A percentile compares a stretch with the other conserved stretches of the same genome.
phyloP scores from a whole-genome alignment of 1,140 invertebrate genomes.

The Triops cancriformis region DNA sequence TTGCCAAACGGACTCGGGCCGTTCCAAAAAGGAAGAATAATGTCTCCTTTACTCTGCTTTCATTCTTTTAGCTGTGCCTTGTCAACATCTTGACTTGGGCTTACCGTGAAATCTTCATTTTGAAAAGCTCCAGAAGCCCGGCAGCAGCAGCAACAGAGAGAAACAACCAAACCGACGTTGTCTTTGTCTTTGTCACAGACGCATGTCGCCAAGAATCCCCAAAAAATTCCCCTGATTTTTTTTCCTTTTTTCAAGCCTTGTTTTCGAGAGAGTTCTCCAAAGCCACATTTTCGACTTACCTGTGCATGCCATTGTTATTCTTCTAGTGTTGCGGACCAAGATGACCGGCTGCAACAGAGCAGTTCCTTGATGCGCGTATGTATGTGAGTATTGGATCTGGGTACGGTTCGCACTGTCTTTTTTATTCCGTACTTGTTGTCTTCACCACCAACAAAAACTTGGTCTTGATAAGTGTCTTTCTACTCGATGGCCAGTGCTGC shows the following conservation, averaged over 20 bases:
- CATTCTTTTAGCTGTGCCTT: not conserved
- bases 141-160: not conserved
- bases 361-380: not conserved
- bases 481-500: not conserved
- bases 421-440: not conserved
- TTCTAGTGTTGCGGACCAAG: not conserved
- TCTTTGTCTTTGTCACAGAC: conserved; percentile 7
- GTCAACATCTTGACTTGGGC: not conserved
- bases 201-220: not conserved
- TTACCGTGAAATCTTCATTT: not conserved
- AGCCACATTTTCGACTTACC: not conserved
- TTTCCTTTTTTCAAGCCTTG: not conserved
- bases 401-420: not conserved
- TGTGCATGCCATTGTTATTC: not conserved
- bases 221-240: not conserved
- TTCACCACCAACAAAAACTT: not conserved
- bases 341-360: not conserved
- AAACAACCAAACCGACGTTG: not conserved
- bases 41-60: not conserved
- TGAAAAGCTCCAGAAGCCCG: not conserved
- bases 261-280: not conserved
- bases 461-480: not conserved
- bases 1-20: not conserved
- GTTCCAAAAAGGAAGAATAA: not conserved
- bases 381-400: not conserved